Percentiles rank a stretch among this genome's conserved stretches.
Evolutionary conservation across 2,797 vertebrate genomes (phyloP).

Genomic region (Caiman crocodilus): DNA sequence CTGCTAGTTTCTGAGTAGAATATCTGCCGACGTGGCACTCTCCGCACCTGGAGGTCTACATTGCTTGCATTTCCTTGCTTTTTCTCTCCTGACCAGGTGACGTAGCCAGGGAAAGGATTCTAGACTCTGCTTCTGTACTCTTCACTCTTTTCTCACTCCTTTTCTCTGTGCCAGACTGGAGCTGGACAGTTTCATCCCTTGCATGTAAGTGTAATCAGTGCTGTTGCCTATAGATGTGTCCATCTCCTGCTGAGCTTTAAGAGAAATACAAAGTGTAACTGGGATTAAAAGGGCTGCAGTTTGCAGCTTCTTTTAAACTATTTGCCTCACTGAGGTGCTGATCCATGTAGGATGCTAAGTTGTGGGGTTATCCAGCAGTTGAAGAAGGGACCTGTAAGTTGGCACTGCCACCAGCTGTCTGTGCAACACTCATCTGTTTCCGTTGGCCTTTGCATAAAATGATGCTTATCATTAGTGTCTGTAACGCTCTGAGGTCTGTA

Average conservation of each 20-base stretch:
- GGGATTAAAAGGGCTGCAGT: background rate
- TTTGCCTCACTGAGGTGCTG: background rate
- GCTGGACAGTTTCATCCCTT: conserved; percentile 83
- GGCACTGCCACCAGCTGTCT: conserved; percentile 36
- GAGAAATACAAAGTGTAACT: background rate
- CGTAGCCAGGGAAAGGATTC: conserved; percentile 78
- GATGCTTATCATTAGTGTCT: background rate
- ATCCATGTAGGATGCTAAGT: background rate
- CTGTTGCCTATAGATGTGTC: conserved; percentile 53
- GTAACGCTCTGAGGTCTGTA: background rate
- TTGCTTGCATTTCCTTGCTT: conserved; percentile 76
- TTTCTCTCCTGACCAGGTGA: conserved; percentile 83
- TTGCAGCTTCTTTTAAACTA: background rate
- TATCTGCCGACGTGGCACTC: conserved; percentile 59
- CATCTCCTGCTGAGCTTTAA: conserved; percentile 4
- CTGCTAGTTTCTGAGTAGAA: conserved; percentile 39
- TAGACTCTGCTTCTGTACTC: conserved; percentile 80
- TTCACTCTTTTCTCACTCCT: conserved; percentile 82
- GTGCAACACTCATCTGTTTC: conserved; percentile 30
- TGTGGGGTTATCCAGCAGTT: background rate
- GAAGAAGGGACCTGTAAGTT: conserved; percentile 24
- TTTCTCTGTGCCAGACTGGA: conserved; percentile 85
- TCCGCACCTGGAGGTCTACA: conserved; percentile 66
- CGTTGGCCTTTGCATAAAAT: background rate
- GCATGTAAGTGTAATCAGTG: conserved; percentile 85